Evolutionary conservation across 2,888 invertebrate species (phyloP), one percentile per base, ranked within the genome.

Genomic region (Lutraria lutraria): DNA sequence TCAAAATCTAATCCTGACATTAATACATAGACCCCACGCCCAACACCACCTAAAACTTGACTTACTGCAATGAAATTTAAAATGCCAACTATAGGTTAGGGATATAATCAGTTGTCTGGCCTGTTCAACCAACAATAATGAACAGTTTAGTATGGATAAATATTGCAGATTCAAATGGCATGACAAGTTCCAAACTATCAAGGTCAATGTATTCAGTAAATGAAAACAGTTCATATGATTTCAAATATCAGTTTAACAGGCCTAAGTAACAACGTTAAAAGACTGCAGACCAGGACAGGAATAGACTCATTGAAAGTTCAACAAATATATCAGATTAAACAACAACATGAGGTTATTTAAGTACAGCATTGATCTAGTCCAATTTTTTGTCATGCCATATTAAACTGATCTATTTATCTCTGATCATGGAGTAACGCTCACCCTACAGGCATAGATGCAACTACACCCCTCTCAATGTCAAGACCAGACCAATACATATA

Each of bases 1-100:
- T 99, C 99, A 92, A 98, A 97, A 96, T 99, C 99, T 93, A 99
- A 97, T 0, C 99, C 99, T 92, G 99, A 99, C 98, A 99, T 99
- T 72, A 99, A 97, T 0, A 99, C 99, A 96, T 99, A 99, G 8
- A 99, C 98, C 0, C 99, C 99, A 97, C 98, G 98, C 92, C 96
- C 96, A 43, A 85, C 81, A 76, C 90, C 90, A 68, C 92, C 92
- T 60, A 92, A 76, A 53, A 92, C 85, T 83, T 76, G 86, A 98
- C 97, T 94, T 97, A 97, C 0, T 88, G 79, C 63, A 88, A 88
- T 25, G 43, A 83, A 43, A 83, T 53, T 72, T 19, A 83, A 72
- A 84, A 31, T 19, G 31, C n/a, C 21, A 29, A 54, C 21, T 54
- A 16, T 1, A 81, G 15, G 16, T 52, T 81, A 1, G 31, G 34